Base-by-base conservation (phyloP, 2,113 vertebrate genomes). In the Aleadryas rufinucha region DNA sequence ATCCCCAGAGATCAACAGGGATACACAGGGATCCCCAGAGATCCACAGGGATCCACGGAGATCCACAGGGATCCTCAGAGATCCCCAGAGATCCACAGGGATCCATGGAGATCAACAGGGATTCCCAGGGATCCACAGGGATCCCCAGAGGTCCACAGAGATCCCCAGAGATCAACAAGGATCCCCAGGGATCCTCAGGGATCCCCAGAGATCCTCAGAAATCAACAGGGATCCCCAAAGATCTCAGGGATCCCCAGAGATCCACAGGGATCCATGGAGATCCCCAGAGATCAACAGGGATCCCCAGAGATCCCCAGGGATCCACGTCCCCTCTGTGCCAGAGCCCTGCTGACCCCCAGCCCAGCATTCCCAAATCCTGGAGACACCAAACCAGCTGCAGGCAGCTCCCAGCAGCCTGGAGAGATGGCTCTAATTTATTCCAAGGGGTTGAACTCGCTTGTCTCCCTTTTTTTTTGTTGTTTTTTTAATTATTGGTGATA, bases 401-500 rank as follows among this genome's bases (percentile, higher is more conserved):
- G 93, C 84, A 85, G 92, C 87, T 89, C 87, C 76, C 89, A 52
- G 82, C 82, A 76, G 78, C 60, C 70, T 16, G 6, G 2, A 33
- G 71, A 63, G 56, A 3, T 35, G 5, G 61, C 70, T 94, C n/a
- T 18, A 2, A 66, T 91, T 80, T 44, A 91, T 83, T 63, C 84
- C 66, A 22, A 88, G 75, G 33, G 63, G 74, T 86, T 63, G 57
- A 87, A 91, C 53, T 96, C 19, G 1, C 64, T 54, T 16, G 0
- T 56, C 16, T 83, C 9, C 7, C 53, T 37, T 12, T 42, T 11
- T 28, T 63, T 31, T 47, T n/a, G n/a, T 11, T 59, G 17, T 61
- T 85, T 88, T 92, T 82, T 84, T 59, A 96, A 96, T 96, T 96
- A 79, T 74, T 88, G 87, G 81, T 79, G 91, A 77, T 91, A 44